A percentile compares a stretch with the other conserved stretches of the same genome.
phyloP scores from a whole-genome alignment of 2,888 invertebrate genomes.

The Oligia fasciuncula region DNA sequence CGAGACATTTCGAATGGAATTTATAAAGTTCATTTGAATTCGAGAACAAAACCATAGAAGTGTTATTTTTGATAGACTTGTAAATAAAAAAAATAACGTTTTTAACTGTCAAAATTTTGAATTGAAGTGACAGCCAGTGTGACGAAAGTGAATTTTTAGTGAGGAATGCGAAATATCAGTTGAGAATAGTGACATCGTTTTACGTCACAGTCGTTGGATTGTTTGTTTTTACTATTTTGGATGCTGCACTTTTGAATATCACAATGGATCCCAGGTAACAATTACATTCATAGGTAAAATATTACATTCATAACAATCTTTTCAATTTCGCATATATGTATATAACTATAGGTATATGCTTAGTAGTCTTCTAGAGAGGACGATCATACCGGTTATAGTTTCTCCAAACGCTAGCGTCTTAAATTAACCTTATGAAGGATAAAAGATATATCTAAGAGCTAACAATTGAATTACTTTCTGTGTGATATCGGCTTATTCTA shows the following conservation, averaged over 20 bases:
- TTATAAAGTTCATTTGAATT: conserved; percentile 65
- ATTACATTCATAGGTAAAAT: conserved; percentile 39
- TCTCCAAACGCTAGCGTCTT: conserved; percentile 50
- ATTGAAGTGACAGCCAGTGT: conserved; percentile 62
- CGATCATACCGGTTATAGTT: conserved; percentile 61
- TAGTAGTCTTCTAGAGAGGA: conserved; percentile 35
- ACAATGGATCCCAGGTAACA: conserved; percentile 84
- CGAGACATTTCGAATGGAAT: conserved; percentile 73
- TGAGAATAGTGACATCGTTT: conserved; percentile 50
- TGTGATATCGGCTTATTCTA: not conserved
- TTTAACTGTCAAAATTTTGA: conserved; percentile 26
- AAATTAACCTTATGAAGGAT: not conserved
- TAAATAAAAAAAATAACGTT: conserved; percentile 16
- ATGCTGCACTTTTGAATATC: conserved; percentile 62
- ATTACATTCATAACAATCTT: conserved; percentile 46
- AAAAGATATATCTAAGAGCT: not conserved
- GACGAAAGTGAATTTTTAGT: conserved; percentile 73
- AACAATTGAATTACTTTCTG: not conserved
- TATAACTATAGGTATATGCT: not conserved
- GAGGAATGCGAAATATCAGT: conserved; percentile 54
- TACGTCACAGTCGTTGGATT: conserved; percentile 46
- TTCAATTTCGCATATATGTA: conserved; percentile 7
- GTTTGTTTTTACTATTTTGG: conserved; percentile 38
- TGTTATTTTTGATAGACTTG: conserved; percentile 28
- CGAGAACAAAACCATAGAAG: conserved; percentile 56